phyloP scores from a whole-genome alignment of 2,797 vertebrate species.

The Aeoliscus strigatus region DNA sequence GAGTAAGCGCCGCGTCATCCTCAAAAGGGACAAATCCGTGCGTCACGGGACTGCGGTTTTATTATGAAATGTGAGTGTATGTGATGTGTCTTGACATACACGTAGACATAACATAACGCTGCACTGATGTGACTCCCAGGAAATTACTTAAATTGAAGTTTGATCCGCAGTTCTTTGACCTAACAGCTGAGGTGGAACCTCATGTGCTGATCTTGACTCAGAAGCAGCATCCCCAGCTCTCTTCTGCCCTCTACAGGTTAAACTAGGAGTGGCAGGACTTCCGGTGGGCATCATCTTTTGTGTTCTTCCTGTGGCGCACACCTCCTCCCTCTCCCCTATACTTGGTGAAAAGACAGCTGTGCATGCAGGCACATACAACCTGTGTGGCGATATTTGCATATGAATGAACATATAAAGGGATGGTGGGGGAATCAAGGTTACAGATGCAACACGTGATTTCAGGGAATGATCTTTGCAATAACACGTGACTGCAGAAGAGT shows the following conservation, averaged over 20 bases:
- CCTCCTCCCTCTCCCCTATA: conserved; percentile 43
- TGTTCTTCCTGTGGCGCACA: conserved; percentile 44
- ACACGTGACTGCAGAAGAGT: not conserved
- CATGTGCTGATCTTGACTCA: conserved; percentile 1
- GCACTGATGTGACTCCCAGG: too few species aligned
- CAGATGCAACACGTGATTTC: not conserved
- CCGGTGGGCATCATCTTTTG: conserved; percentile 56
- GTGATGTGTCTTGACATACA: too few species aligned
- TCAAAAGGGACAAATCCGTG: too few species aligned
- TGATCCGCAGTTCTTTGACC: too few species aligned
- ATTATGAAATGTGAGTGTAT: too few species aligned
- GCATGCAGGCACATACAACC: conserved; percentile 13
- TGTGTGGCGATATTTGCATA: conserved; percentile 4
- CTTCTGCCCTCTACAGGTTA: conserved; percentile 57
- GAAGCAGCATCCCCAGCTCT: conserved; percentile 43
- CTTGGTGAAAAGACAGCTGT: conserved; percentile 28
- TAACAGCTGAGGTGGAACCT: too few species aligned
- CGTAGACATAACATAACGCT: too few species aligned
- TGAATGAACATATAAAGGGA: not conserved
- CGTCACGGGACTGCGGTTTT: conserved; percentile 4
- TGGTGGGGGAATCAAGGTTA: not conserved
- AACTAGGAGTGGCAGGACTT: conserved; percentile 52
- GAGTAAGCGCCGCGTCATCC: too few species aligned
- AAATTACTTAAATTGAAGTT: too few species aligned
- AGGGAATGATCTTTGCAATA: too few species aligned